Evolutionary conservation across 2,888 invertebrate species (phyloP).

Genomic region (Scaptomyza caliginosa): DNA sequence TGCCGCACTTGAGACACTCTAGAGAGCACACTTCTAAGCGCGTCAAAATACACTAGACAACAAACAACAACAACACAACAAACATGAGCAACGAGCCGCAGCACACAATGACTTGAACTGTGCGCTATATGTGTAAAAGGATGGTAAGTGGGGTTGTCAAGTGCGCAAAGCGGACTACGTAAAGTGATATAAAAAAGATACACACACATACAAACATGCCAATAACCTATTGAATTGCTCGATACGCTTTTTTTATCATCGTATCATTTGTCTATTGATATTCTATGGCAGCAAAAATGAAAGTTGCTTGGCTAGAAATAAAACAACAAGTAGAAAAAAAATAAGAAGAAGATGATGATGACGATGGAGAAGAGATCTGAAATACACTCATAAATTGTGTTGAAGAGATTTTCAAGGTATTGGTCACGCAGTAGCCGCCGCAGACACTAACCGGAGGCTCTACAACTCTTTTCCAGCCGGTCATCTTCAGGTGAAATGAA

Average conservation of each 20-base stretch:
- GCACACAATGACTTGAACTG: conserved; percentile 50
- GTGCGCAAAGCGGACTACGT: conserved; percentile 58
- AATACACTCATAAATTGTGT: conserved; percentile 44
- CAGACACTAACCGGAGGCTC: conserved; percentile 36
- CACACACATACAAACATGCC: conserved; percentile 43
- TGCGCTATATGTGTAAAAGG: conserved; percentile 20
- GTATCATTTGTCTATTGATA: conserved; percentile 54
- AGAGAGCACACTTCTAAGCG: conserved; percentile 53
- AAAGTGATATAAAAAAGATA: conserved; percentile 57
- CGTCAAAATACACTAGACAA: conserved; percentile 62
- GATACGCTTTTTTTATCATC: conserved; percentile 52
- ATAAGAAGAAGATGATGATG: conserved; percentile 9
- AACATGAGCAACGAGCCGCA: conserved; percentile 26
- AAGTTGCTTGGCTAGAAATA: conserved; percentile 60
- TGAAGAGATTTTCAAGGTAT: conserved; percentile 46
- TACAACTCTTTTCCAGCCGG: conserved; percentile 26
- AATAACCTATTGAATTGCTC: conserved; percentile 62
- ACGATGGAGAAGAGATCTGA: conserved; percentile 1
- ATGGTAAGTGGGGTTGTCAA: conserved; percentile 20
- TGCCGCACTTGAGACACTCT: conserved; percentile 56
- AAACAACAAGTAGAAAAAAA: conserved; percentile 21
- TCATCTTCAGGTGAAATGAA: conserved; percentile 58
- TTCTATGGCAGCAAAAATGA: conserved; percentile 72
- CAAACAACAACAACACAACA: conserved; percentile 28
- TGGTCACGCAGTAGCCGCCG: conserved; percentile 37